Evolutionary conservation across 1,140 invertebrate genomes (phyloP).

Genomic region (Saccostrea glomerata): DNA sequence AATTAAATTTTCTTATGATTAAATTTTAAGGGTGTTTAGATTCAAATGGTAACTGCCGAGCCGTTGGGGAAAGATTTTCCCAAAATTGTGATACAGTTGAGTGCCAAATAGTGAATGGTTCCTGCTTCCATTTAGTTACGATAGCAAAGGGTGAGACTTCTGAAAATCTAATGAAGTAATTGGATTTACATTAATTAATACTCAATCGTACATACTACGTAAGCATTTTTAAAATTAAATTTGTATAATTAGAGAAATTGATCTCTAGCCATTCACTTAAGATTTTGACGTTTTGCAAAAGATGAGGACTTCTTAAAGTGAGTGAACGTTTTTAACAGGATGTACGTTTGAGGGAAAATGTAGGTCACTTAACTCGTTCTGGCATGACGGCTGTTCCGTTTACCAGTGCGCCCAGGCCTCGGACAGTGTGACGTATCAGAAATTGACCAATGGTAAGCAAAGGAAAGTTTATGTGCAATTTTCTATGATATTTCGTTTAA

Average conservation of each 20-base stretch:
- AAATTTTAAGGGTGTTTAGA: slow-evolving; percentile 49
- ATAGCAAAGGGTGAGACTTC: slow-evolving; percentile 1
- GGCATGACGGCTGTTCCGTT: slow-evolving; percentile 60
- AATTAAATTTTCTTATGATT: background rate
- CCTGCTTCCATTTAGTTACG: slow-evolving; percentile 44
- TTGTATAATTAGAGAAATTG: too few relatives aligned
- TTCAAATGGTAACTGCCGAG: slow-evolving; percentile 45
- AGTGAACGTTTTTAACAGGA: slow-evolving; percentile 29
- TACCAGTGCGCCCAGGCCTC: slow-evolving; percentile 53
- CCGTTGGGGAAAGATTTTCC: slow-evolving; percentile 47
- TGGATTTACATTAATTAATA: too few relatives aligned
- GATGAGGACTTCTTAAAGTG: too few relatives aligned
- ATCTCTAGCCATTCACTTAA: too few relatives aligned
- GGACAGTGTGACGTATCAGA: background rate
- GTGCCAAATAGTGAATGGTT: slow-evolving; percentile 55
- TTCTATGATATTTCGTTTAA: background rate
- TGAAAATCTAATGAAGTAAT: too few relatives aligned
- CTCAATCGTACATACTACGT: too few relatives aligned
- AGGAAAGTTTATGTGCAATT: background rate
- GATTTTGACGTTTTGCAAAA: too few relatives aligned
- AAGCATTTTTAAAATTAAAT: too few relatives aligned
- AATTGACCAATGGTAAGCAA: slow-evolving; percentile 39
- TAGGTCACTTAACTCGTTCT: slow-evolving; percentile 51
- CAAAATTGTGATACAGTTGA: slow-evolving; percentile 53
- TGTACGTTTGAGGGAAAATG: slow-evolving; percentile 49